phyloP scores from a whole-genome alignment of 2,888 invertebrate genomes.

The Eupithecia abbreviata region DNA sequence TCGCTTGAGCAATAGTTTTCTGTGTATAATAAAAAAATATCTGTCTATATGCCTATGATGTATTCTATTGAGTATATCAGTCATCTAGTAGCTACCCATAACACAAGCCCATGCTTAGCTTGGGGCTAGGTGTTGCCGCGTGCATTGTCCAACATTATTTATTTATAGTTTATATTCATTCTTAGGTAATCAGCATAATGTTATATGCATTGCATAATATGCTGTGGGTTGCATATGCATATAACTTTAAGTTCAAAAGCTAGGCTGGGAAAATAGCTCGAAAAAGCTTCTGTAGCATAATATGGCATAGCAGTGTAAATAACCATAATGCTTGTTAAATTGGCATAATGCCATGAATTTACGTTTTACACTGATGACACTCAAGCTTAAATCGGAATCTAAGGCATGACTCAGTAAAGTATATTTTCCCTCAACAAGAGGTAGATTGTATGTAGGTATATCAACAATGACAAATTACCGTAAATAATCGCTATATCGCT shows the following conservation, averaged over 20 bases:
- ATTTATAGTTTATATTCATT: too few species aligned
- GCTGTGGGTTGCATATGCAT: too few species aligned
- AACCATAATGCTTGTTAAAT: neutral
- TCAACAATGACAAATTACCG: constrained; percentile 6
- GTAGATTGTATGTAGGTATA: neutral
- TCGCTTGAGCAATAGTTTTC: too few species aligned
- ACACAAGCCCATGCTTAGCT: too few species aligned
- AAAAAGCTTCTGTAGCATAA: neutral
- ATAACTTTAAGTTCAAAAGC: neutral
- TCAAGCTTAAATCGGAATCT: neutral
- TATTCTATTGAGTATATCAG: too few species aligned
- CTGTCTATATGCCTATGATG: too few species aligned
- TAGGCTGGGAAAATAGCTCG: neutral
- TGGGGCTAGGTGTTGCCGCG: too few species aligned
- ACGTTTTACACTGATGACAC: neutral
- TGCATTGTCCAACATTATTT: too few species aligned
- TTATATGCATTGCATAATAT: too few species aligned
- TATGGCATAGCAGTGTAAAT: neutral
- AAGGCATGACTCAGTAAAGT: neutral
- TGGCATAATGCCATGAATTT: neutral
- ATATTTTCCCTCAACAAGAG: neutral
- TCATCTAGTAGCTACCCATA: too few species aligned
- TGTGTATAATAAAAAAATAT: too few species aligned
- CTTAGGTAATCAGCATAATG: too few species aligned
- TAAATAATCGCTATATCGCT: constrained; percentile 17